Evolutionary conservation across 2,113 vertebrate species (phyloP).

Genomic region (Saccopteryx leptura): DNA sequence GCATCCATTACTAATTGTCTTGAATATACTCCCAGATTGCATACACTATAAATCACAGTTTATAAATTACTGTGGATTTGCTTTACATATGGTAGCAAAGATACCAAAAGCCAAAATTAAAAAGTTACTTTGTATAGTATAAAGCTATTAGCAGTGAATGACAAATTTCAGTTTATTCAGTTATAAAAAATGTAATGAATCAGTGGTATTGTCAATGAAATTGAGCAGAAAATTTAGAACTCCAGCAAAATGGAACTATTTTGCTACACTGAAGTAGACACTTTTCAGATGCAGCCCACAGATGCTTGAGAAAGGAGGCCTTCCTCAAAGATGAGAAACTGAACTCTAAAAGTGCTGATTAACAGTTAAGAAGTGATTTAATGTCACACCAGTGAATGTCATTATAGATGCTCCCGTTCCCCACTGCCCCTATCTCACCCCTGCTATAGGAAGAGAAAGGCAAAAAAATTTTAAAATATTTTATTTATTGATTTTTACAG

Average conservation of each 20-base stretch:
- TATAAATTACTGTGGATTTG: not conserved
- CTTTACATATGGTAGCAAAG: slow-evolving; percentile 2
- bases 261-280: not conserved
- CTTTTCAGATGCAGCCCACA: not conserved
- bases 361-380: not conserved
- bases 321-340: slow-evolving; percentile 2
- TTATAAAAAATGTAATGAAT: slow-evolving; percentile 5
- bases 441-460: not conserved
- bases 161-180: slow-evolving; percentile 8
- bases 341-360: not conserved
- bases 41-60: not conserved
- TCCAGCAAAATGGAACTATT: not conserved
- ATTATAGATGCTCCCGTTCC: not conserved
- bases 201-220: slow-evolving; percentile 11
- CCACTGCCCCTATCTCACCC: not conserved
- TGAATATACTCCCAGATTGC: not conserved
- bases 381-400: not conserved
- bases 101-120: not conserved
- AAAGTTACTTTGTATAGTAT: not conserved
- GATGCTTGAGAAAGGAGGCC: not conserved
- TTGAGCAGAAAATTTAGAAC: not conserved
- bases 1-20: not conserved
- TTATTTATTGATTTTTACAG: no score
- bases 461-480: not conserved
- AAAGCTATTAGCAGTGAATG: slow-evolving; percentile 25